A percentile compares a stretch with the other conserved stretches of the same genome.
phyloP scores from a whole-genome alignment of 2,888 invertebrate species.

The Yponomeuta malinellus region DNA sequence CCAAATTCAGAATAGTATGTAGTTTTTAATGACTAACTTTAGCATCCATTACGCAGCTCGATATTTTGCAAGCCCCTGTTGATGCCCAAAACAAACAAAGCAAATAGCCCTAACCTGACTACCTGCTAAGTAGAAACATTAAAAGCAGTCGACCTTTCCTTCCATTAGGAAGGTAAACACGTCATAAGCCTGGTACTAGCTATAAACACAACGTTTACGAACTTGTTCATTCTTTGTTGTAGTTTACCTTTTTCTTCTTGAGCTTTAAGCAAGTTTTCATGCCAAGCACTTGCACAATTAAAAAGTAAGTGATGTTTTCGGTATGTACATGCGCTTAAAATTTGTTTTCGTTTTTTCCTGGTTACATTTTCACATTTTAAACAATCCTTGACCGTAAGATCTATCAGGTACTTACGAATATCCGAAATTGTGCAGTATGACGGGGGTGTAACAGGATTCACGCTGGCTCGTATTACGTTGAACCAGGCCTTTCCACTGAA shows the following conservation, averaged over 20 bases:
- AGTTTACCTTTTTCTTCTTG: not conserved
- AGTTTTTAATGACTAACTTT: not conserved
- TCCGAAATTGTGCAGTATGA: not conserved
- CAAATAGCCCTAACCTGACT: not conserved
- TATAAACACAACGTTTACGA: not conserved
- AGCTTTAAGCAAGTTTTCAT: too few species aligned
- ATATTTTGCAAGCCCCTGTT: not conserved
- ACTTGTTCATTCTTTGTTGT: not conserved
- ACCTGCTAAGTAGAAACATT: slow-evolving; percentile 4
- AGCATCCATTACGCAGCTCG: not conserved
- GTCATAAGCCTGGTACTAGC: not conserved
- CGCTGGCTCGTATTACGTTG: slow-evolving; percentile 10
- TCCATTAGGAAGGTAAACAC: slow-evolving; percentile 7
- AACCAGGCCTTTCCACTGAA: slow-evolving; percentile 3
- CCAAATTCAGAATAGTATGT: too few species aligned
- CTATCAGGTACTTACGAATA: not conserved
- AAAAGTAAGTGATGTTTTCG: not conserved
- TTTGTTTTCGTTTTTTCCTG: too few species aligned
- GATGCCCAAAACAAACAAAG: not conserved
- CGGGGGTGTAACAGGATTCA: slow-evolving; percentile 4
- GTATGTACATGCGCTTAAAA: not conserved
- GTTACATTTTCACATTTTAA: not conserved
- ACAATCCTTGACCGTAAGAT: not conserved
- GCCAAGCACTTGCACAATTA: too few species aligned
- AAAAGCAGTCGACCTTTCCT: slow-evolving; percentile 6